These are phyloP conservation scores for Acridotheres tristis DNA, from an alignment of 2,797 vertebrate genomes.

Conservation along the genomic window DNA sequence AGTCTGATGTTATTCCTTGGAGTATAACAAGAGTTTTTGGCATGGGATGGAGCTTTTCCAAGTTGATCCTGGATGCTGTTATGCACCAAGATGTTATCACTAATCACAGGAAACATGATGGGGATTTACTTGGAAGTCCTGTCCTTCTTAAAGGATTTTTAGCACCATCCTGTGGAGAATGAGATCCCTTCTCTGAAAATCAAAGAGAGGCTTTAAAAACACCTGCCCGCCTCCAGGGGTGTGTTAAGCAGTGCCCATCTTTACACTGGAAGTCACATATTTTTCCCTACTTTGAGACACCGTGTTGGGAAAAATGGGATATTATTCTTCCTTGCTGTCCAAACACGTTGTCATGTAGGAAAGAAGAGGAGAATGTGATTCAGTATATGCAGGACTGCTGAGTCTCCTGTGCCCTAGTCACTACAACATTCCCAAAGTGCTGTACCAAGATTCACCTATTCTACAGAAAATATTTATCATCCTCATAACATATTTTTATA, in stretches of 20 bases:
- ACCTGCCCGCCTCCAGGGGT: background rate
- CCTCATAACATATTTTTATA: background rate
- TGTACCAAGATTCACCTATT: background rate
- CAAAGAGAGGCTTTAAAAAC: background rate
- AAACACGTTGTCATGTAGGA: background rate
- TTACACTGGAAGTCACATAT: rapidly evolving
- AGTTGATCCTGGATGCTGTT: background rate
- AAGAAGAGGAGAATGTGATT: background rate
- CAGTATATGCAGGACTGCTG: background rate
- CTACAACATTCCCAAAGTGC: background rate
- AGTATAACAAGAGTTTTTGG: background rate
- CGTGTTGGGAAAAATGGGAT: background rate
- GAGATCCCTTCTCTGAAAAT: background rate
- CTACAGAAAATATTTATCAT: slow-evolving; percentile 1
- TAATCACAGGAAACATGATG: background rate
- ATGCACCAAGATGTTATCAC: rapidly evolving
- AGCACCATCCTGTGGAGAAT: slow-evolving; percentile 66
- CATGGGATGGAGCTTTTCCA: background rate
- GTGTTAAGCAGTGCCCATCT: background rate
- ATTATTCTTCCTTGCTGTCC: background rate
- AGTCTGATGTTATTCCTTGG: background rate
- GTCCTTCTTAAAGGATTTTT: slow-evolving; percentile 49
- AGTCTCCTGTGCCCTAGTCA: background rate
- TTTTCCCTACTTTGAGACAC: background rate
- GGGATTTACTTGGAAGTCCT: background rate